Evolutionary conservation across 2,113 vertebrate species (phyloP).

Genomic region (Pelvicachromis taeniatus): DNA sequence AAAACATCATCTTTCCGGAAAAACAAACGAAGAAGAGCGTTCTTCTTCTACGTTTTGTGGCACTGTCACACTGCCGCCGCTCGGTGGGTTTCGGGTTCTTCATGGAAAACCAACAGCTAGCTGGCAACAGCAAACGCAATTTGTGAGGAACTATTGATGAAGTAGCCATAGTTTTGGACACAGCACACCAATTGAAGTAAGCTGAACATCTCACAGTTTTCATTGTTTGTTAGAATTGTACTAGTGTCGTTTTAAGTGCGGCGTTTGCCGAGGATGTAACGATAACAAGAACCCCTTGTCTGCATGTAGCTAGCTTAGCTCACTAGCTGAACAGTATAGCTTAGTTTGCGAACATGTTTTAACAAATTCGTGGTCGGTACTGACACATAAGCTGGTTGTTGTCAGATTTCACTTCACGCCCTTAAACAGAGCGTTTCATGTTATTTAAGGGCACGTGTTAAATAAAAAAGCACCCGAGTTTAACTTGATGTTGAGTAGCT

Average conservation of each 20-base stretch:
- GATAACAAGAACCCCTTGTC: neutral
- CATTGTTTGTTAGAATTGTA: too few species aligned
- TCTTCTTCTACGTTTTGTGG: constrained; percentile 9
- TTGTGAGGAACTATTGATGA: neutral
- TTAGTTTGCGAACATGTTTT: neutral
- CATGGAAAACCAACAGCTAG: neutral
- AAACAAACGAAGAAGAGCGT: neutral
- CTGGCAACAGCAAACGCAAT: neutral
- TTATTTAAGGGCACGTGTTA: neutral
- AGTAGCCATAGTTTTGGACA: neutral
- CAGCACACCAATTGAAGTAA: constrained; percentile 5
- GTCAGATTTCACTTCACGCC: accelerated
- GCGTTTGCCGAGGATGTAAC: neutral
- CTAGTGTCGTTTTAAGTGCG: neutral
- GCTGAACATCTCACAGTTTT: neutral
- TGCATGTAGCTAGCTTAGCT: constrained; percentile 26
- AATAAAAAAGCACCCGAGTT: neutral
- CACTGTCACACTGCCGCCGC: neutral
- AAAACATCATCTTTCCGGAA: neutral
- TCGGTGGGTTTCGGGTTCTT: neutral
- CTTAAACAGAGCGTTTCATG: accelerated
- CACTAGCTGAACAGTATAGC: neutral
- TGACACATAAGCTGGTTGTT: neutral
- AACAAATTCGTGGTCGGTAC: neutral
- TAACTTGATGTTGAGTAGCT: neutral